Base-by-base conservation (phyloP, 2,797 vertebrate species). In the Anas georgica region DNA sequence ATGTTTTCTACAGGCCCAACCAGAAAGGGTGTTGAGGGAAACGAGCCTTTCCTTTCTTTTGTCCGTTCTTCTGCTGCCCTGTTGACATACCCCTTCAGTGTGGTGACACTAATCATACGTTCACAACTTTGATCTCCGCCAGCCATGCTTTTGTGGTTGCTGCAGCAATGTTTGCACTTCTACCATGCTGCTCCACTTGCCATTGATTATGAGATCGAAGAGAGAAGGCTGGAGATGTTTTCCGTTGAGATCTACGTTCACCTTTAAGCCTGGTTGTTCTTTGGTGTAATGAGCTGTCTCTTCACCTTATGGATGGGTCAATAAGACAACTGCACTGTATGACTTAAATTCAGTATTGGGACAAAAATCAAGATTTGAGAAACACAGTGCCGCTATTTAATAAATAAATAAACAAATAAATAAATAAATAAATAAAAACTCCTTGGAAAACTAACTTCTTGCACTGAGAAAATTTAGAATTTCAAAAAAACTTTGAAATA, bases 301-400 rank as follows among this genome's bases (percentile, higher is more conserved):
- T 74, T 67, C 39, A 48, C 55, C 43, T 76, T 33, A 66, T 1
- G 5, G 50, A 56, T 78, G 83, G 6, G 54, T 52, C 72, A 86
- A 37, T 5, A 31, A 88, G 52, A 83, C 87, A 81, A 83, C 6
- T 15, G 87, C 62, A 83, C 12, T 8, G 7, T 17, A 17, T 59
- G 37, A 79, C 26, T 10, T 83, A 81, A 91, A 86, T 70, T 68
- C 46, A 82, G n/a, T 50, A 60, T 28, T 41, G 17, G 48, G 58
- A 67, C 31, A 92, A 79, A 58, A 60, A 82, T 7, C 22, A 88
- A 76, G 31, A 90, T 31, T 17, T 76, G 10, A 28, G 20, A 95
- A 94, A 80, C 43, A 29, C 8, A 58, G 45, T 20, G 58, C 62
- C 5, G 7, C 21, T 52, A 68, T 23, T 45, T 20, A 63, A 56